Evolutionary conservation across 2,797 vertebrate genomes (phyloP).

Genomic region (Macropus fuliginosus): DNA sequence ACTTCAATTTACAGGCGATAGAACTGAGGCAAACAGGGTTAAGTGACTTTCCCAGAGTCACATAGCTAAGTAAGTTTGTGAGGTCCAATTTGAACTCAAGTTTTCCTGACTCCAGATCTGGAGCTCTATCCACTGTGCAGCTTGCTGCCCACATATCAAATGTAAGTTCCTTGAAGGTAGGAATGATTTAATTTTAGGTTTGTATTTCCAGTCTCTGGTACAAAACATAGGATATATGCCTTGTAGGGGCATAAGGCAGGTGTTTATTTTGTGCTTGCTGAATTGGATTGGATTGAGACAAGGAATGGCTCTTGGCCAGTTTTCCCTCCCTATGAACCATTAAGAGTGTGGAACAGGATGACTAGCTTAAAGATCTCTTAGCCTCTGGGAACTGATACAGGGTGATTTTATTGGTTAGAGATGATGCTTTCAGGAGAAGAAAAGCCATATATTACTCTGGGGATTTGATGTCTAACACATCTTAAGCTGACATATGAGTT

Average conservation of each 20-base stretch:
- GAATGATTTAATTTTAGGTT: background rate
- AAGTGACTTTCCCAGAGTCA: background rate
- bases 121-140: background rate
- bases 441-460: conserved; percentile 9
- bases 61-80: background rate
- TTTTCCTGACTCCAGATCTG: background rate
- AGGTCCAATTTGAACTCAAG: background rate
- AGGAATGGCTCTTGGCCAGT: background rate
- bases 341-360: background rate
- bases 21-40: background rate
- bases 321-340: background rate
- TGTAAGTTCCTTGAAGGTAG: background rate
- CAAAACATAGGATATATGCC: background rate
- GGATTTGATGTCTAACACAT: conserved; percentile 39
- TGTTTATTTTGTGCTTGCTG: background rate
- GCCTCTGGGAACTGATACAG: background rate
- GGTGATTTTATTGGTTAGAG: background rate
- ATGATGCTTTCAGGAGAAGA: conserved; percentile 36
- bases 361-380: background rate
- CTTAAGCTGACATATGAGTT: conserved; percentile 27
- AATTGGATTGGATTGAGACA: background rate
- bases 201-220: background rate
- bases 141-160: background rate
- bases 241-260: background rate
- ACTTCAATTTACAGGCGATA: background rate